Evolutionary conservation across 1,140 invertebrate genomes (phyloP), one percentile per base, ranked within the genome.

Genomic region (Drosophila santomea): DNA sequence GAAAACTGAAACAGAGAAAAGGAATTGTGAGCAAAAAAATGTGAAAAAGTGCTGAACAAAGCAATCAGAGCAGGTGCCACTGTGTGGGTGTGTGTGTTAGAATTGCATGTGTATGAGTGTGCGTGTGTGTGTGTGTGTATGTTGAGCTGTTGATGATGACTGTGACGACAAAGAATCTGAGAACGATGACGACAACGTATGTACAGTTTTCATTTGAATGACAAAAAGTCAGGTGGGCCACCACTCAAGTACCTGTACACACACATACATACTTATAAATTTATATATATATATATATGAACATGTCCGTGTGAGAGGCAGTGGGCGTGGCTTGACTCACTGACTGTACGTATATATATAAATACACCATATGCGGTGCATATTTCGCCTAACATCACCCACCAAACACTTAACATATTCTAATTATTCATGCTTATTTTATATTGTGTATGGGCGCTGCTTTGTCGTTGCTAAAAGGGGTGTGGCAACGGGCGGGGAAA

Each of bases 391-490:
- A 20, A 52, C 28, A 23, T 25, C 66, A 35, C 67, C 67, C 68
- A 72, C 67, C 81, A 89, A 88, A 91, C 89, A 91, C 89, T 91
- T 91, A 91, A 91, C 89, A 91, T 91, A 91, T 91, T 91, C 89
- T 91, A 91, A 91, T 91, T 91, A 91, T 91, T 91, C 89, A 91
- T 91, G 89, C 89, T 91, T 91, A 91, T 91, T 89, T 91, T 91
- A 75, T 90, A 85, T 89, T 89, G 85, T 89, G 83, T 90, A 68
- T 82, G 82, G 47, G 50, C 38, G 47, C 41, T 78, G 50, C 66
- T 51, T 76, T 77, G 44, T 66, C 61, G 41, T 38, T 28, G 23
- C 8, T 32, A 28, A 51, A 55, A 12, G 20, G 39, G 20, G 39
- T 10, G 25, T 20, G n/a, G 23, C 10, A 36, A 38, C 7, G 38